A percentile compares a stretch with the other conserved stretches of the same genome.
phyloP scores from a whole-genome alignment of 2,888 invertebrate species.

The Steinernema carpocapsae region DNA sequence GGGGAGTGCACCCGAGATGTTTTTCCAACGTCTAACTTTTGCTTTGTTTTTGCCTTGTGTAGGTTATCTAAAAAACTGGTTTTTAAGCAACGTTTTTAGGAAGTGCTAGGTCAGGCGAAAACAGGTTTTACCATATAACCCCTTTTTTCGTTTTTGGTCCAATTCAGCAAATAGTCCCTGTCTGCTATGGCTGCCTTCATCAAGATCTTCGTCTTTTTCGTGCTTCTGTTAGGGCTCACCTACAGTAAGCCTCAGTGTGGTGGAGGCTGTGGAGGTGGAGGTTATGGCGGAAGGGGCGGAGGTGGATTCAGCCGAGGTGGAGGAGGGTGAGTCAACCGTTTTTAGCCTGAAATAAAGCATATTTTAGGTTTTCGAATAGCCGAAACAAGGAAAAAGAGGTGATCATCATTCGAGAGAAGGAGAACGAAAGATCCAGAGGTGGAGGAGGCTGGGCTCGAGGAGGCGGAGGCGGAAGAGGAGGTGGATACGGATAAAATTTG shows the following conservation, averaged over 20 bases:
- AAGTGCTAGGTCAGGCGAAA: too few relatives aligned
- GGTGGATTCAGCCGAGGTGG: neutral
- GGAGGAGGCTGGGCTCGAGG: neutral
- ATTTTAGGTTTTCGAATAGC: neutral
- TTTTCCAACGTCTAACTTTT: too few relatives aligned
- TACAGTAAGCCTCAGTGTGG: neutral
- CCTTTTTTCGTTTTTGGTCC: too few relatives aligned
- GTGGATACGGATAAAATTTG: neutral
- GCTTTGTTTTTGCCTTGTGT: too few relatives aligned
- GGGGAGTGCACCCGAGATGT: too few relatives aligned
- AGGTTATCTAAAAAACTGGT: too few relatives aligned
- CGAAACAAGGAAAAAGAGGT: neutral
- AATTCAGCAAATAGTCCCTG: too few relatives aligned
- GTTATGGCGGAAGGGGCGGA: neutral
- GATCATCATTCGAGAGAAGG: slow-evolving; percentile 6
- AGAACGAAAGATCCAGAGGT: neutral
- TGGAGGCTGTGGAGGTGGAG: too few relatives aligned
- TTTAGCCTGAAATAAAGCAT: neutral
- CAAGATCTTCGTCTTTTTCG: neutral
- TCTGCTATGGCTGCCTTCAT: neutral
- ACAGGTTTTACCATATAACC: too few relatives aligned
- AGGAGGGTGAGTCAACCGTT: neutral
- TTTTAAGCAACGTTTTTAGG: too few relatives aligned
- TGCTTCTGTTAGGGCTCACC: neutral
- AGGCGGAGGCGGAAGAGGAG: neutral